Conservation (phyloP, 2,113 vertebrate genomes). For the Dascyllus trimaculatus region DNA sequence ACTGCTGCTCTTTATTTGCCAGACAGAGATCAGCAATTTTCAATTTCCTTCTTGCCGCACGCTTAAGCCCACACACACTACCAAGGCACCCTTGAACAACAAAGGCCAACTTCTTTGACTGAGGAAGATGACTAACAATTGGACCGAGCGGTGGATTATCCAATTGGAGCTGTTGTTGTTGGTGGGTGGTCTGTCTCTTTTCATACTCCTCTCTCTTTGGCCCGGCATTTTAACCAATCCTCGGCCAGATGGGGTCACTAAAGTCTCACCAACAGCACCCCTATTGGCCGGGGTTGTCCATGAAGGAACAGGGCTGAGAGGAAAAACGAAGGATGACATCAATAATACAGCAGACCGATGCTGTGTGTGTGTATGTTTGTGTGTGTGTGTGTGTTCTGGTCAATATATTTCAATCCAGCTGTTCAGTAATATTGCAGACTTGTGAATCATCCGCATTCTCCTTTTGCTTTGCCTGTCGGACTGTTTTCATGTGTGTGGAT, state of each 20-base stretch:
- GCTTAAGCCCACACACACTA: constrained; percentile 61
- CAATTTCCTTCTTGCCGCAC: constrained; percentile 67
- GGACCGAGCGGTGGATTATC: constrained; percentile 40
- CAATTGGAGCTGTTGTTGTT: constrained; percentile 68
- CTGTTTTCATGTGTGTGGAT: constrained; percentile 12
- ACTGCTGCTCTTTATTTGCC: constrained; percentile 67
- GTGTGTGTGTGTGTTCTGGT: constrained; percentile 39
- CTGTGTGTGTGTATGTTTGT: constrained; percentile 22
- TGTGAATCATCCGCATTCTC: constrained; percentile 59
- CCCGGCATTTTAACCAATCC: constrained; percentile 66
- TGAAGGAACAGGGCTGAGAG: constrained; percentile 25
- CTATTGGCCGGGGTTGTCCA: constrained; percentile 63
- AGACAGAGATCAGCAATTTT: constrained; percentile 72
- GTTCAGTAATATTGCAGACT: constrained; percentile 51
- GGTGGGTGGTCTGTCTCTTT: constrained; percentile 68
- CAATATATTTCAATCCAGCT: constrained; percentile 39
- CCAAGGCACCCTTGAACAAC: constrained; percentile 51
- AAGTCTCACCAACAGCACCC: constrained; percentile 69
- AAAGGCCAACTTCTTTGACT: constrained; percentile 44
- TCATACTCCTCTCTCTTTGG: constrained; percentile 27
- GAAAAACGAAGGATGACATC: constrained; percentile 33
- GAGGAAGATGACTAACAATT: constrained; percentile 59
- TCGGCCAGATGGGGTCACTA: constrained; percentile 81
- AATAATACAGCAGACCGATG: constrained; percentile 28
- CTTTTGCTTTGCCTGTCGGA: constrained; percentile 30